Evolutionary conservation across 2,113 vertebrate species (phyloP), one percentile per base, ranked within the genome.

Genomic region (Tupaia tana): DNA sequence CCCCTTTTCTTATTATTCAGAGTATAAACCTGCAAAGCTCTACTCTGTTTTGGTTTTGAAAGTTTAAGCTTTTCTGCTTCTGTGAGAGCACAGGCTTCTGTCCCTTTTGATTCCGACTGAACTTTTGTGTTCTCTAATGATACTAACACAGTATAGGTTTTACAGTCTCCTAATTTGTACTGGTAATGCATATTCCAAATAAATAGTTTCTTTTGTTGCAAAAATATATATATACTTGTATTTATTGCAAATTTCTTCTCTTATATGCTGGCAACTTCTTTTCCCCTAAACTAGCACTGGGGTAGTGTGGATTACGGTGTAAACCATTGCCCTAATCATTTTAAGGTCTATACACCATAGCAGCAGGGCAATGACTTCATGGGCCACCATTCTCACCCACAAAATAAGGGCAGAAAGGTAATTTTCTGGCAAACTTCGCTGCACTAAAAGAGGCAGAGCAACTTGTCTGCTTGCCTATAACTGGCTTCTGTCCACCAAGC

Each of bases 181-280:
- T 99, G 99, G 99, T 99, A 99, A 99, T 99, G 99, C 99, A 98
- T 99, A 99, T 99, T 99, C 99, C 98, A 99, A 99, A 99, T 99
- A 99, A 99, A 99, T 99, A 98, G 98, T 98, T 99, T 99, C 98
- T 99, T 99, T 99, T 99, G 98, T 99, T 99, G 99, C 98, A 99
- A 98, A 98, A 96, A 86, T n/a, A n/a, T n/a, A 85, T 64, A 58
- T 10, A 91, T 1, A 77, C 59, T 93, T 95, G 96, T 96, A 86
- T 97, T 96, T 95, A 83, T 94, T 96, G 89, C 95, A 85, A 34
- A 64, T 94, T 87, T 96, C 58, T 95, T 95, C 59, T 95, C 87
- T 64, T n/a, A 64, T 0, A 0, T 63, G 81, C 61, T 86, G 61
- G 67, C 79, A 56, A 63, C 56, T n/a, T 63, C 2, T 52, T 70